Evolutionary conservation across 2,113 vertebrate species (phyloP).

Genomic region (Natator depressus): DNA sequence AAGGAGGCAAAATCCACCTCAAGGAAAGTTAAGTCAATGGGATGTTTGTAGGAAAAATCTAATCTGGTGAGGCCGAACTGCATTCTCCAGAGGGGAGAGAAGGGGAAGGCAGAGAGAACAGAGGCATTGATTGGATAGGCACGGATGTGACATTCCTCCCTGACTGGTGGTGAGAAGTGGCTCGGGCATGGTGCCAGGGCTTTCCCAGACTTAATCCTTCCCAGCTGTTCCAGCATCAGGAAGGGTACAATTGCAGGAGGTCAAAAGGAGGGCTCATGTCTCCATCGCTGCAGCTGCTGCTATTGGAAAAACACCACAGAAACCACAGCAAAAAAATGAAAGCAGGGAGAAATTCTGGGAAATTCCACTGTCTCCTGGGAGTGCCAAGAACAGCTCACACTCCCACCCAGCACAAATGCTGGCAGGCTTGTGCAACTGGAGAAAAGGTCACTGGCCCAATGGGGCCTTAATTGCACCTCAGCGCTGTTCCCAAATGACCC

Average conservation of each 20-base stretch:
- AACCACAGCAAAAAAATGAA: neutral
- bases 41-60: neutral
- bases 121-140: neutral
- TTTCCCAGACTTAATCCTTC: neutral
- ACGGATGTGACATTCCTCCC: neutral
- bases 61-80: neutral
- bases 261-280: neutral
- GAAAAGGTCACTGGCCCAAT: neutral
- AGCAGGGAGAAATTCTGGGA: neutral
- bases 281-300: rapidly evolving
- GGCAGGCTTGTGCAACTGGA: neutral
- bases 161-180: neutral
- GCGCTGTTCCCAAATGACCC: neutral
- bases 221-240: neutral
- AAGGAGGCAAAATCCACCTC: neutral
- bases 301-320: neutral
- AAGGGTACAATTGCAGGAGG: neutral
- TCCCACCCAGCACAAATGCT: neutral
- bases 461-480: neutral
- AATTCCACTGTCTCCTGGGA: neutral
- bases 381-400: neutral
- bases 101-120: neutral
- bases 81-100: neutral
- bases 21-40: neutral
- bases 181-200: neutral